Conservation (phyloP, 2,797 vertebrate species). For the Diplodus puntazzo region DNA sequence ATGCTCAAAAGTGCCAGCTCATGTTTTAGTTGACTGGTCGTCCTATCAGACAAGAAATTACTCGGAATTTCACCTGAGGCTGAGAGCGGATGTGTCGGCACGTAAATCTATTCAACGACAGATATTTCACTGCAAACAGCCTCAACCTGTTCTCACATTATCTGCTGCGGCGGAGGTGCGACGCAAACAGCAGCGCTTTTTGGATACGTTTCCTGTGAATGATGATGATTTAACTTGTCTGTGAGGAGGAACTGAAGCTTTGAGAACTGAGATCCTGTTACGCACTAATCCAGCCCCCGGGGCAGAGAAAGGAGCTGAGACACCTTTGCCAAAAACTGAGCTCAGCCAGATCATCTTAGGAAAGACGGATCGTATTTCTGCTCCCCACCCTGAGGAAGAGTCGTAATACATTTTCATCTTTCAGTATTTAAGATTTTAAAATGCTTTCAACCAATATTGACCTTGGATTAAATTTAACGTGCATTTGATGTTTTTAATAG, state of each 20-base stretch:
- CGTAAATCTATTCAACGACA: slow-evolving; percentile 22
- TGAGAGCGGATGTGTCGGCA: not conserved
- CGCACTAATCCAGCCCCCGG: slow-evolving; percentile 55
- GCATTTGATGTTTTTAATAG: slow-evolving; percentile 15
- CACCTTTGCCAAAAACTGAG: slow-evolving; percentile 58
- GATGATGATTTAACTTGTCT: slow-evolving; percentile 54
- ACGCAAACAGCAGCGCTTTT: slow-evolving; percentile 18
- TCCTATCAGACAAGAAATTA: slow-evolving; percentile 31
- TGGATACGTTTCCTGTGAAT: slow-evolving; percentile 43
- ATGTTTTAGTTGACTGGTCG: slow-evolving; percentile 3
- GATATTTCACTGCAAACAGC: slow-evolving; percentile 20
- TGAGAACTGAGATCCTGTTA: slow-evolving; percentile 67
- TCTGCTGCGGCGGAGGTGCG: slow-evolving; percentile 23
- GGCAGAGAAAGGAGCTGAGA: slow-evolving; percentile 49
- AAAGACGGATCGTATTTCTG: slow-evolving; percentile 41
- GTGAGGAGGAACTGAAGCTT: slow-evolving; percentile 43
- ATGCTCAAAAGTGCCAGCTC: slow-evolving; percentile 26
- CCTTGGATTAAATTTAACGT: slow-evolving; percentile 25
- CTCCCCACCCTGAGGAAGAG: slow-evolving; percentile 21
- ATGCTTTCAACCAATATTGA: slow-evolving; percentile 30
- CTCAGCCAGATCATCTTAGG: slow-evolving; percentile 47
- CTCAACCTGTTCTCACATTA: slow-evolving; percentile 1
- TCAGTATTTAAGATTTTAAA: slow-evolving; percentile 27
- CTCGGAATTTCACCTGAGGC: slow-evolving; percentile 11
- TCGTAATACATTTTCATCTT: slow-evolving; percentile 45